phyloP scores from a whole-genome alignment of 2,888 invertebrate genomes.

The Nomada lathburiana region DNA sequence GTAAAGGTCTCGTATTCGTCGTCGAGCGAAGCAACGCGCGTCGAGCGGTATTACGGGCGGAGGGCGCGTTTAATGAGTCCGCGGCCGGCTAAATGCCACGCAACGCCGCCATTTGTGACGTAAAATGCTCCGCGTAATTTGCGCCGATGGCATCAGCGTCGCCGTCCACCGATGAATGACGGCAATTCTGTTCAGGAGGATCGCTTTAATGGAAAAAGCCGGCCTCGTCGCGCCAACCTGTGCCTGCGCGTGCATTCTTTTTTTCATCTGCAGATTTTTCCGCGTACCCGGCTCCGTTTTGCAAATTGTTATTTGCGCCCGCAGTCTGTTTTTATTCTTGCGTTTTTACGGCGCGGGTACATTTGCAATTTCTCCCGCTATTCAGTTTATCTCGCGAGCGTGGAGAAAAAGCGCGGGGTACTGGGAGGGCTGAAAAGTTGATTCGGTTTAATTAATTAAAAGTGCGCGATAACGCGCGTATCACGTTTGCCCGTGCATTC shows the following conservation, averaged over 20 bases:
- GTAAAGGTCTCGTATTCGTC: slow-evolving; percentile 35
- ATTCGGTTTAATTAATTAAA: slow-evolving; percentile 19
- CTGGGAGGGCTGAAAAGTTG: neutral
- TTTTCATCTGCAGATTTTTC: neutral
- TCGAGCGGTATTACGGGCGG: slow-evolving; percentile 44
- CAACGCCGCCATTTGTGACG: slow-evolving; percentile 43
- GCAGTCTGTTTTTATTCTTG: too few species aligned
- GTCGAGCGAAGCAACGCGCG: slow-evolving; percentile 23
- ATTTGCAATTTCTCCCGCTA: too few species aligned
- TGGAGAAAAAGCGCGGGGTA: neutral
- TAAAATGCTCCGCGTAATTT: slow-evolving; percentile 42
- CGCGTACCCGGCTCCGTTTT: neutral
- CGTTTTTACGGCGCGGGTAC: too few species aligned
- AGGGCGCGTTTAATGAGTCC: slow-evolving; percentile 47
- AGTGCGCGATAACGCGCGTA: neutral
- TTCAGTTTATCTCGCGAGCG: too few species aligned
- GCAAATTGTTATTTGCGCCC: neutral
- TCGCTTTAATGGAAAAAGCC: slow-evolving; percentile 28
- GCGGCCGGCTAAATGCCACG: slow-evolving; percentile 35
- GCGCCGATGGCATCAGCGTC: slow-evolving; percentile 34
- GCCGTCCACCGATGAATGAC: slow-evolving; percentile 27
- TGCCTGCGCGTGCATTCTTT: neutral
- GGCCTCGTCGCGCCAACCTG: neutral
- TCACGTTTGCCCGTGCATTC: neutral
- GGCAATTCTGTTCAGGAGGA: slow-evolving; percentile 23